phyloP scores from a whole-genome alignment of 2,797 vertebrate genomes.

The Lepidocolaptes lacrymiger region DNA sequence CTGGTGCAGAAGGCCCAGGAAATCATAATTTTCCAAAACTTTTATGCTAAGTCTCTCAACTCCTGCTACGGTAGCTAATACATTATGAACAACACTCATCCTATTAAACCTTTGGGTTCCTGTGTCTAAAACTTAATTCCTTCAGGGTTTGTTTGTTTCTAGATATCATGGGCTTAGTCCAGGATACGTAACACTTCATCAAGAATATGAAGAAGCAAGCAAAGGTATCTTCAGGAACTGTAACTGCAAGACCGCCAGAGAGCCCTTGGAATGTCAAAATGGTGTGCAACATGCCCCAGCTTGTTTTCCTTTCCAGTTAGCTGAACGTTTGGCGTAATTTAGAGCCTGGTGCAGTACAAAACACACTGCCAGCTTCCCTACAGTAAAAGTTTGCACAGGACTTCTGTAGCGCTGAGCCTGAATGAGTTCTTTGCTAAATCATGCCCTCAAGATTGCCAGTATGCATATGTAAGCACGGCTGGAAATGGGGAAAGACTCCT shows the following conservation, averaged over 20 bases:
- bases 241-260: conserved; percentile 33
- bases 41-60: conserved; percentile 54
- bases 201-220: conserved; percentile 33
- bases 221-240: conserved; percentile 24
- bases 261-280: conserved; percentile 22
- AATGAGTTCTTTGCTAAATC: conserved; percentile 35
- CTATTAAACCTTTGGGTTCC: conserved; percentile 43
- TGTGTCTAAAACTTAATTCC: conserved; percentile 45
- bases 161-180: neutral
- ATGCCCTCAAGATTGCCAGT: conserved; percentile 1
- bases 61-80: conserved; percentile 56
- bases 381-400: neutral
- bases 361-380: neutral
- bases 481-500: neutral
- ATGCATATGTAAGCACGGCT: neutral
- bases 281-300: neutral
- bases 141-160: conserved; percentile 19
- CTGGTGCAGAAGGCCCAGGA: conserved; percentile 65
- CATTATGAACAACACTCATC: conserved; percentile 41
- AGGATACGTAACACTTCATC: neutral
- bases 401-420: neutral
- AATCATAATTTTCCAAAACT: conserved; percentile 65
- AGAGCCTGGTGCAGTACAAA: conserved; percentile 41
- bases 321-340: neutral
- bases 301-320: conserved; percentile 50